Base-by-base conservation (phyloP, 2,113 vertebrate species). In the Panthera leo region DNA sequence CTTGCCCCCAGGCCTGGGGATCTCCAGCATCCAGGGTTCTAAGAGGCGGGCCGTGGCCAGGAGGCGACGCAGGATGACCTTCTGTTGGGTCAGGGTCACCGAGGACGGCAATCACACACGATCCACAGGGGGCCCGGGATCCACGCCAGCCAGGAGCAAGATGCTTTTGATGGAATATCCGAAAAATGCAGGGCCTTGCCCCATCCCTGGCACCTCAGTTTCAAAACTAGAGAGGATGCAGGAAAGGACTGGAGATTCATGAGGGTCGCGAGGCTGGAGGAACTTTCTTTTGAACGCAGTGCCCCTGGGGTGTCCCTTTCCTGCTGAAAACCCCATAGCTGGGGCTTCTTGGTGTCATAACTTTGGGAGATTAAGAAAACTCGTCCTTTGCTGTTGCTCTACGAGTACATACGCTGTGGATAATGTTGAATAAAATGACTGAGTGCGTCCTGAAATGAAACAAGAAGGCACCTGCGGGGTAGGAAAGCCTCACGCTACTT, bases 31-130 rank as follows among this genome's bases (percentile, higher is more conserved):
- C 53, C 85, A 13, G 5, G 9, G 13, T 42, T 31, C 10, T 27
- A 34, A 29, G 80, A 39, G 48, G 16, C 18, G 27, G 80, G 39
- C 7, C 48, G 10, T 21, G 48, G 15, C 39, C n/a, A 31, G 5
- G 36, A 5, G 36, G 29, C 34, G 1, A 5, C 8, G 0, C 23
- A 1, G 51, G 1, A 8, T 18, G 53, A 6, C 1, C 53, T 39
- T 85, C n/a, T 48, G 0, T 0, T 7, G 31, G 27, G 39, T 31
- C 73, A 36, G 0, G 7, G 45, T 9, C 51, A 21, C 2, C 15
- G 53, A 31, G 10, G 3, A 12, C 4, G 9, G n/a, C 31, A 13
- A 29, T 31, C 48, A 5, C 13, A 9, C 45, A 6, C 1, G 5
- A 45, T 23, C 55, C 75, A 5, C 2, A 13, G 19, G 87, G 0